Evolutionary conservation across 2,113 vertebrate genomes (phyloP).

Genomic region (Laticauda laticaudata): DNA sequence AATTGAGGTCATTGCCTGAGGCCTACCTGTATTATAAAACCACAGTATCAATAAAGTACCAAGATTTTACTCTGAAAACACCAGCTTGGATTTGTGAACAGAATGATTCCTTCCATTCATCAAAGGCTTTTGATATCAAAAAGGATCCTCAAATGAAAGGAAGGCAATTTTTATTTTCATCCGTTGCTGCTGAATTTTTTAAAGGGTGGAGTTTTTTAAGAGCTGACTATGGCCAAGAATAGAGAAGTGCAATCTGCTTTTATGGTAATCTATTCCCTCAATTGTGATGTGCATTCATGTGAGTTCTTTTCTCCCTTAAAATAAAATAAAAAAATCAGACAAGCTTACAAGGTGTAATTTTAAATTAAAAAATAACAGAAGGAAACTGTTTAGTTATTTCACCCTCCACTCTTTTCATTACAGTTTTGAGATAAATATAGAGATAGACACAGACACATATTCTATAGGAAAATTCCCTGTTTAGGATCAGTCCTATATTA

Average conservation of each 20-base stretch:
- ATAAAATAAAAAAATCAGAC: background rate
- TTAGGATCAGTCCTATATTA: background rate
- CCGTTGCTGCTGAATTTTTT: background rate
- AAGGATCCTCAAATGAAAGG: background rate
- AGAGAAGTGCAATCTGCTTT: background rate
- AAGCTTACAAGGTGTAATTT: background rate
- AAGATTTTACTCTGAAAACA: background rate
- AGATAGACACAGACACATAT: background rate
- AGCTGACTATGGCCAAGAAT: background rate
- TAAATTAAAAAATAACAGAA: background rate
- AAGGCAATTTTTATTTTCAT: background rate
- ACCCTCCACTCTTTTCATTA: background rate
- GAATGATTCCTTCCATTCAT: background rate
- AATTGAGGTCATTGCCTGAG: background rate
- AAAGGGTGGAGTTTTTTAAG: background rate
- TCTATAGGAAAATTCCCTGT: background rate
- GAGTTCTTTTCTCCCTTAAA: background rate
- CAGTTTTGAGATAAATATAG: background rate
- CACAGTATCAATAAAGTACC: background rate
- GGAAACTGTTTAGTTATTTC: background rate
- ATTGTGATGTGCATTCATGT: background rate
- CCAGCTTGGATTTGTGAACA: background rate
- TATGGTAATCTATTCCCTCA: background rate
- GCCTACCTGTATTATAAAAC: background rate
- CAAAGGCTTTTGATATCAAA: background rate